These are phyloP conservation scores for Monodelphis domestica DNA, from an alignment of 2,797 vertebrate genomes.

Conservation along the genomic window DNA sequence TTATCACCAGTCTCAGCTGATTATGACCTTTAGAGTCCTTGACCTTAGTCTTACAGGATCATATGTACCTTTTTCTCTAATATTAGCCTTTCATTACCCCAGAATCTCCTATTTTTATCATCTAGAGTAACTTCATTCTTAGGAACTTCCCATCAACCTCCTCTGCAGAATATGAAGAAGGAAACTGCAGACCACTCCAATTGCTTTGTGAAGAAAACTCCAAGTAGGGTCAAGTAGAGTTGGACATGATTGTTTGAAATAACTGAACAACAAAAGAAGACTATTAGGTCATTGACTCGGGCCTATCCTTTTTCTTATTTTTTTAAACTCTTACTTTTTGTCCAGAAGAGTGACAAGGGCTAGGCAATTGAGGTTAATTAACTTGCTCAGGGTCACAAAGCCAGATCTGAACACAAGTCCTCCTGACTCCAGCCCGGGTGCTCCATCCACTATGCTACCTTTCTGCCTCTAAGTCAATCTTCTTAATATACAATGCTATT, in stretches of 20 bases:
- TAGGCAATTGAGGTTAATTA: no score
- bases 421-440: no score
- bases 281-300: neutral
- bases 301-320: neutral
- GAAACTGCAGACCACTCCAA: no score
- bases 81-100: neutral
- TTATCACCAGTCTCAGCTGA: neutral
- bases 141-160: neutral
- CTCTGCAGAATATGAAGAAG: neutral
- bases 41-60: neutral
- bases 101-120: neutral
- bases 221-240: no score
- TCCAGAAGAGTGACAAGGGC: no score
- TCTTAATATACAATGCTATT: neutral
- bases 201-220: no score
- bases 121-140: neutral
- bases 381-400: no score
- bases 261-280: no score
- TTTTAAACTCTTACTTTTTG: neutral
- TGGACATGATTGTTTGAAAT: no score
- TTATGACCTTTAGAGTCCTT: neutral
- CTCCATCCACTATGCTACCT: no score
- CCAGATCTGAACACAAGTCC: no score
- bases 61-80: neutral
- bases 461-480: no score